Evolutionary conservation across 2,113 vertebrate species (phyloP), one percentile per base, ranked within the genome.

Genomic region (Lepisosteus osseus): DNA sequence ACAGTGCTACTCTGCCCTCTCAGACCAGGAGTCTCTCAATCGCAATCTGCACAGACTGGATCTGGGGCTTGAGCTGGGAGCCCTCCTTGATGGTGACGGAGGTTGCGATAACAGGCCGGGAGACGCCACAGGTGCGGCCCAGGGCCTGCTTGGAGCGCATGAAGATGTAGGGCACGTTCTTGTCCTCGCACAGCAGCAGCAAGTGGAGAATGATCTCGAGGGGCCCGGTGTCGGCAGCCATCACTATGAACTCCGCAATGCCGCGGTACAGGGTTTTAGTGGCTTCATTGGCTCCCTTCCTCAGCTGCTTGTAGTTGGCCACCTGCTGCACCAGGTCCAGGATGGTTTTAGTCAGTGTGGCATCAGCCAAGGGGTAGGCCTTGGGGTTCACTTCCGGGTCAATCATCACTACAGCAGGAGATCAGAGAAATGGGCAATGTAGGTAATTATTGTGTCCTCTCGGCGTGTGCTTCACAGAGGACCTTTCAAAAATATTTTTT

Each of bases 181-280:
- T 99, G 87, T 99, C 97, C 76, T 99, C 97, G 0, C 97, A 99
- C 44, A 98, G 93, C 69, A 99, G 89, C 0, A 96, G 97, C 54
- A 99, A 92, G 74, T 98, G 97, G 73, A 99, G 91, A 78, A 99
- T 98, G 86, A 99, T 99, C 88, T 99, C 97, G 86, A 98, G 82
- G 2, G 97, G 97, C 77, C 98, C 96, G 0, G 96, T 95, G 2
- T 99, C 97, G 11, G 97, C 97, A 0, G 97, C 96, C 97, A 99
- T 98, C 83, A 98, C 97, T 0, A 99, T 99, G 79, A 98, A 99
- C 90, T 99, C 97, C 0, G 97, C 87, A 63, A 98, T 99, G 15
- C 97, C 97, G 86, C 97, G 90, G 88, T 99, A 99, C 80, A 99
- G 84, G 0, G 97, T 98, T 86, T 99, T 99, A 44, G 97, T 99